These are phyloP conservation scores for Pseudomyrmex sp. DNA, from an alignment of 1,140 invertebrate species.

Conservation along the genomic window DNA sequence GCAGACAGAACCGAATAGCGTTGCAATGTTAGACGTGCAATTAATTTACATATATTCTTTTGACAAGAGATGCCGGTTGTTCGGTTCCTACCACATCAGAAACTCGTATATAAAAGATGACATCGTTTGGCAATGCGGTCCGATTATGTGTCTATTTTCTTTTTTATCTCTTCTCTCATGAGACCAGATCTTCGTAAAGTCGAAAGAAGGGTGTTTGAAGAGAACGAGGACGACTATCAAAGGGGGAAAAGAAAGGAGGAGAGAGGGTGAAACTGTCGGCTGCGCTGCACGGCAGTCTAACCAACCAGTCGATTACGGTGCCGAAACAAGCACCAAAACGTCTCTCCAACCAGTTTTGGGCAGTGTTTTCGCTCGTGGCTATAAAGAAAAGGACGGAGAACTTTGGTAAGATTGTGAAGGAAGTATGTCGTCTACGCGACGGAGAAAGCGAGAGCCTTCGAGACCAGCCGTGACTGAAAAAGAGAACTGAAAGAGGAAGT, in stretches of 20 bases:
- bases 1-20: too few species aligned
- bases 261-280: constrained; percentile 36
- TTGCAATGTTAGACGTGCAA: too few species aligned
- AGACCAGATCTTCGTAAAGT: constrained; percentile 48
- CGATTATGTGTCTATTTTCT: not conserved
- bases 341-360: constrained; percentile 73
- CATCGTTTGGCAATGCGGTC: not conserved
- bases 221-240: constrained; percentile 58
- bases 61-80: not conserved
- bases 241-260: constrained; percentile 11
- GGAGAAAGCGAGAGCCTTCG: constrained; percentile 39
- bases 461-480: constrained; percentile 34
- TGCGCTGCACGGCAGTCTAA: constrained; percentile 64
- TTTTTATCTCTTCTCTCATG: constrained; percentile 25
- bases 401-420: constrained; percentile 36
- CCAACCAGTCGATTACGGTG: constrained; percentile 72
- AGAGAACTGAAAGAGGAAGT: constrained; percentile 19
- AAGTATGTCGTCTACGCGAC: constrained; percentile 24
- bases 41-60: not conserved
- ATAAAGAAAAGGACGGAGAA: constrained; percentile 51
- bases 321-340: constrained; percentile 69
- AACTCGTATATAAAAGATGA: not conserved
- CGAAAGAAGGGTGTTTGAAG: constrained; percentile 46
- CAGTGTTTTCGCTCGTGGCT: constrained; percentile 63
- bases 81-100: not conserved